Evolutionary conservation across 2,888 invertebrate species (phyloP), one percentile per base, ranked within the genome.

Genomic region (Drosophila fulvimacula): DNA sequence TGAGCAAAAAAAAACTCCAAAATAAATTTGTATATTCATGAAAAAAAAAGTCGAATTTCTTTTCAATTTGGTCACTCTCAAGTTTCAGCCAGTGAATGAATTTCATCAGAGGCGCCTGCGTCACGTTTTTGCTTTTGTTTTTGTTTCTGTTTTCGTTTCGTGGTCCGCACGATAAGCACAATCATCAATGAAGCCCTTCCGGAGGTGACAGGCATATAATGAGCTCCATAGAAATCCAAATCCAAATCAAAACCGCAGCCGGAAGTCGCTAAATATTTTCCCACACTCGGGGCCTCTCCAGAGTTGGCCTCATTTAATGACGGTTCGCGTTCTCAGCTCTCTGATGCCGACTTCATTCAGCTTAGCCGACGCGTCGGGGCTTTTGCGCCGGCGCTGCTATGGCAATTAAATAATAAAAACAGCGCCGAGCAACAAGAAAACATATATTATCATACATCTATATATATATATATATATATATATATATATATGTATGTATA

Each of bases 211-310:
- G 63, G 55, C 60, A 41, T 56, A 58, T 56, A 69, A 69, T 74
- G 70, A 77, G 79, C 75, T 81, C 52, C 66, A 59, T 65, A 66
- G 70, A 78, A 63, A 69, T 56, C 63, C 57, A 76, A 61, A 61
- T 57, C 62, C 58, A 64, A 81, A 79, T 78, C 73, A 72, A 78
- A 81, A 62, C 81, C 87, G 57, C 77, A 90, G 76, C 89, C 90
- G 90, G 90, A 90, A 90, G 91, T 90, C 79, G 88, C 76, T 73
- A 77, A 89, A 89, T 87, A 83, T 90, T 89, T 90, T 91, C 90
- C 90, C 89, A 90, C 89, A 90, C 84, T 89, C 78, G 53, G 56
- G 53, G 52, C 67, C 76, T 71, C 64, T 57, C 79, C 70, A 75
- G 52, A 38, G 68, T 70, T 84, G 89, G 85, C 88, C 84, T 88